Conservation (phyloP, 2,888 invertebrate genomes). For the Calameuta idolon region DNA sequence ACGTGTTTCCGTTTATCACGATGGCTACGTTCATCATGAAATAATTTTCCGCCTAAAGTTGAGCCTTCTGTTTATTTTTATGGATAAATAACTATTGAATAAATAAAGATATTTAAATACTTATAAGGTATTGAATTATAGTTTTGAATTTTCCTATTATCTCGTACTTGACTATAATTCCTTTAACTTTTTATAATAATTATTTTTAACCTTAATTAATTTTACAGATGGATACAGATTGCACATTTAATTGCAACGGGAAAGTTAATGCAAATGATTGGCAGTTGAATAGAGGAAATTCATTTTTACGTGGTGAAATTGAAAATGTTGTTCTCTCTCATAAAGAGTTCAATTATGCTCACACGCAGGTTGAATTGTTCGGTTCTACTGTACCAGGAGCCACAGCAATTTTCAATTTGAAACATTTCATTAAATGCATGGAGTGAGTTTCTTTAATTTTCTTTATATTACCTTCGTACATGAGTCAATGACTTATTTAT, state of each 20-base stretch:
- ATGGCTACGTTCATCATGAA: neutral
- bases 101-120: neutral
- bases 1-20: neutral
- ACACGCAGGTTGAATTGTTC: conserved; percentile 44
- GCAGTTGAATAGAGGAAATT: conserved; percentile 43
- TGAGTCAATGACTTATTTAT: neutral
- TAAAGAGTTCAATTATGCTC: conserved; percentile 25
- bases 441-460: conserved; percentile 41
- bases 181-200: neutral
- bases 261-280: conserved; percentile 58
- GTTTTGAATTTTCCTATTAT: neutral
- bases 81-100: neutral
- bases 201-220: conserved; percentile 1
- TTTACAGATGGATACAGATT: conserved; percentile 41
- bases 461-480: neutral
- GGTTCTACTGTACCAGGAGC: conserved; percentile 42
- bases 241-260: conserved; percentile 53
- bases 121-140: neutral
- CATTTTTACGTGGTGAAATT: conserved; percentile 44
- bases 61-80: neutral
- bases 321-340: conserved; percentile 41
- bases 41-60: neutral
- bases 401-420: conserved; percentile 47
- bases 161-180: neutral
- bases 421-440: conserved; percentile 51